Conservation (phyloP, 2,113 vertebrate genomes). For the Cyanoderma ruficeps region DNA sequence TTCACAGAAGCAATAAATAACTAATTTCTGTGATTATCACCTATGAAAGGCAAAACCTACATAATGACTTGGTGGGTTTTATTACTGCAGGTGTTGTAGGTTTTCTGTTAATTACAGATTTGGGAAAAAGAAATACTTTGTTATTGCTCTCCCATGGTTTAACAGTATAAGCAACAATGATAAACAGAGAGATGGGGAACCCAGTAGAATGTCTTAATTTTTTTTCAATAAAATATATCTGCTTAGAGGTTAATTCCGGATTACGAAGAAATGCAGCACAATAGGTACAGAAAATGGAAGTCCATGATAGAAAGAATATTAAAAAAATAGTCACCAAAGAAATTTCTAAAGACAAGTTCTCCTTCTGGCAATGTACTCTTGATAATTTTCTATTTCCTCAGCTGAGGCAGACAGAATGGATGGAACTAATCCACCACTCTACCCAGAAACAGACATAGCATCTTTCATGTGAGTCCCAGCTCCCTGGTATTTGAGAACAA, state of each 20-base stretch:
- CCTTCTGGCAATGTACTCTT: not conserved
- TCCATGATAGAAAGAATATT: not conserved
- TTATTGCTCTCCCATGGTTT: constrained; percentile 37
- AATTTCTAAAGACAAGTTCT: not conserved
- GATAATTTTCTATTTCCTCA: not conserved
- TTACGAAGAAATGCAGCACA: not conserved
- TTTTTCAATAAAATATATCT: constrained; percentile 1
- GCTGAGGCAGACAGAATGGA: not conserved
- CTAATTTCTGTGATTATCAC: constrained; percentile 69
- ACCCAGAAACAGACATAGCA: not conserved
- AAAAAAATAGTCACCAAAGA: not conserved
- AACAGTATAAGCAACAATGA: not conserved
- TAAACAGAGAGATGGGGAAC: constrained; percentile 42
- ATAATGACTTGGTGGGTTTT: constrained; percentile 70
- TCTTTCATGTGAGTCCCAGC: not conserved
- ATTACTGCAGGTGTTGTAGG: constrained; percentile 67
- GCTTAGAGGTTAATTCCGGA: not conserved
- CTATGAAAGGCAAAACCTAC: constrained; percentile 75
- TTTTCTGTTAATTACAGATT: constrained; percentile 69
- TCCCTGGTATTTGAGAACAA: not conserved
- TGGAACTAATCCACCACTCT: not conserved
- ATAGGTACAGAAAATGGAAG: not conserved
- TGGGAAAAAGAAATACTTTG: constrained; percentile 71
- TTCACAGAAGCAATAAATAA: constrained; percentile 69
- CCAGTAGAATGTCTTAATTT: not conserved